Evolutionary conservation across 2,113 vertebrate species (phyloP), one percentile per base, ranked within the genome.

Genomic region (Poeciliopsis prolifica): DNA sequence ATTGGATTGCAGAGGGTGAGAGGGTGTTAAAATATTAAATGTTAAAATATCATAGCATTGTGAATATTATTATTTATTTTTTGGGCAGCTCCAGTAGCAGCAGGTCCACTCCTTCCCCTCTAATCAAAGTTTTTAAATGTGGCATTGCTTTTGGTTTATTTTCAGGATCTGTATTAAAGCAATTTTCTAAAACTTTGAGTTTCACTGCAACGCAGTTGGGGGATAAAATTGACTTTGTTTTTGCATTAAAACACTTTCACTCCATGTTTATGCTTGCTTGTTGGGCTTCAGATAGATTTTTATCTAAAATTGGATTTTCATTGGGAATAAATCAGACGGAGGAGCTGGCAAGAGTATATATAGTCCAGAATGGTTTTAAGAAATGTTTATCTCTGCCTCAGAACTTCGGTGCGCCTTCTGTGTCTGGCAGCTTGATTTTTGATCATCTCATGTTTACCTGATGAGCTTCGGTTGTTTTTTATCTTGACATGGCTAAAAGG

Each of bases 401-500:
- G 14, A 42, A 15, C 40, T 42, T 4, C 51, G 63, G 44, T 0
- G 26, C 26, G 61, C 62, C 44, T 61, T 65, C 33, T 65, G 54
- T 30, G 61, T 77, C 74, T 78, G 42, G 72, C 62, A 60, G 1
- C 44, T 78, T 78, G 58, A 58, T 54, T 54, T 68, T 72, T 64
- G 7, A 44, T 33, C 28, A 60, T 51, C 28, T 65, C 17, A 42
- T 70, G 65, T 77, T 77, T 80, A 1, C 30, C 61, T 48, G 63
- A 75, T 30, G 70, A 70, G 69, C 64, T 61, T 67, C 4, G 73
- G 61, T 37, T 61, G 51, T 37, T 86, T 77, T 54, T 33, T 82
- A 75, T 83, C 58, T 83, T 83, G 71, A 81, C 76, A 63, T 14
- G 62, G 61, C 78, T 86, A 87, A 60, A 74, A 74, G 37, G 60